Conservation (phyloP, 92 coral and sea anemone species). For the Plumapathes pennacea region DNA sequence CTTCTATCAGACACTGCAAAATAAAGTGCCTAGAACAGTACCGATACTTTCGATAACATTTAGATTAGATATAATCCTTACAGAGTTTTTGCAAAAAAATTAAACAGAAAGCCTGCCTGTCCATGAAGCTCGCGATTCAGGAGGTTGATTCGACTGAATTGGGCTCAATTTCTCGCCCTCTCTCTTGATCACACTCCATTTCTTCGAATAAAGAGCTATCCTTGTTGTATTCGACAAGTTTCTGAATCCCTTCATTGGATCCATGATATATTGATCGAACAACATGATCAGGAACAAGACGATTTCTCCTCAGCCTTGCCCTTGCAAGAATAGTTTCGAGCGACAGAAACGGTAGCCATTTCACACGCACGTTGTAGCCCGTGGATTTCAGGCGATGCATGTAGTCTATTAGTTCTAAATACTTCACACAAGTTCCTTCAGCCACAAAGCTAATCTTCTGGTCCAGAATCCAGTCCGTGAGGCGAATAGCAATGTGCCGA, state of each 20-base stretch:
- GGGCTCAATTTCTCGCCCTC: too few species aligned
- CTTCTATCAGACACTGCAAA: too few species aligned
- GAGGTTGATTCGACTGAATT: too few species aligned
- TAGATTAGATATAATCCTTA: too few species aligned
- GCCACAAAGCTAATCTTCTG: constrained; percentile 93
- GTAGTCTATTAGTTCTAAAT: constrained; percentile 79
- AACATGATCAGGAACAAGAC: constrained; percentile 81
- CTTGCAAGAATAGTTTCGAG: constrained; percentile 64
- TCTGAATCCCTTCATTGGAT: constrained; percentile 68
- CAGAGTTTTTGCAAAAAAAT: too few species aligned
- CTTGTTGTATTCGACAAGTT: constrained; percentile 65
- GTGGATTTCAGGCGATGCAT: constrained; percentile 79
- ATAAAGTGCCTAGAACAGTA: too few species aligned
- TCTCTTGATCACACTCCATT: constrained; percentile 34
- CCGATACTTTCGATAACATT: too few species aligned
- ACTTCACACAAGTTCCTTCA: constrained; percentile 96
- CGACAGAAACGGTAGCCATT: constrained; percentile 68
- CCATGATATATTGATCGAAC: constrained; percentile 73
- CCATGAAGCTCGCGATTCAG: too few species aligned
- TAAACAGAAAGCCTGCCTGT: too few species aligned
- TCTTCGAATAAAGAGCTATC: constrained; percentile 66
- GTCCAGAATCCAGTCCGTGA: constrained; percentile 97
- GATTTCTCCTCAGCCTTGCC: constrained; percentile 75
- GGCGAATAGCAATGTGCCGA: constrained; percentile 79
- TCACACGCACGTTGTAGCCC: constrained; percentile 80